phyloP scores from a whole-genome alignment of 2,113 vertebrate species.

The Cepphus grylle region DNA sequence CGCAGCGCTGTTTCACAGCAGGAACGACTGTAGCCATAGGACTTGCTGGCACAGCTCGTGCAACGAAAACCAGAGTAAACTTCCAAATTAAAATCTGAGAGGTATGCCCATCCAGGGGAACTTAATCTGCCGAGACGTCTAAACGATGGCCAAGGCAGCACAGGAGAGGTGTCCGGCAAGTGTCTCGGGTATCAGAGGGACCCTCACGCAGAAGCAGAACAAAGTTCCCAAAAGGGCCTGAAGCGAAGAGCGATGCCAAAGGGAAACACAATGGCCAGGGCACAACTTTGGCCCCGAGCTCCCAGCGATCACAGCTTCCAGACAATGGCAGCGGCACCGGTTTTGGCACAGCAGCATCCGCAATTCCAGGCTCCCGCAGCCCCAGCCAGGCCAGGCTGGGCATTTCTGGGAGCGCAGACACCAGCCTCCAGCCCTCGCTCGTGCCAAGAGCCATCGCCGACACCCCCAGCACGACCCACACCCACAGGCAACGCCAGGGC shows the following conservation, averaged over 20 bases:
- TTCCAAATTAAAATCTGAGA: background rate
- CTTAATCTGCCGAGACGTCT: background rate
- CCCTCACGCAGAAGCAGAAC: background rate
- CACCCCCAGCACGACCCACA: background rate
- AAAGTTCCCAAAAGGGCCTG: background rate
- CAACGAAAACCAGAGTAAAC: background rate
- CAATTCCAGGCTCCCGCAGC: background rate
- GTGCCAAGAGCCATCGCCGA: accelerated
- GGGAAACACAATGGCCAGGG: background rate
- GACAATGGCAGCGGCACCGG: accelerated
- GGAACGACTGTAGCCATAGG: background rate
- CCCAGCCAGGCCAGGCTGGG: accelerated
- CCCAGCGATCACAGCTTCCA: accelerated
- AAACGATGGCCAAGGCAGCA: background rate
- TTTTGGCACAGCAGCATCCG: background rate
- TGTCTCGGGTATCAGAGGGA: background rate
- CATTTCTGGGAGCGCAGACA: background rate
- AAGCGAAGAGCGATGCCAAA: background rate
- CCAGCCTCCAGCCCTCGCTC: background rate
- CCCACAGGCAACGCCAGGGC: background rate
- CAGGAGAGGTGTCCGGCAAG: background rate
- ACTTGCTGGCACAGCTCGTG: background rate
- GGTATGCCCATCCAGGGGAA: background rate
- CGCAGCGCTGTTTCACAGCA: background rate
- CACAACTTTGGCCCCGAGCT: background rate